Conservation (phyloP, 2,888 invertebrate genomes). For the Phaedon cochleariae region DNA sequence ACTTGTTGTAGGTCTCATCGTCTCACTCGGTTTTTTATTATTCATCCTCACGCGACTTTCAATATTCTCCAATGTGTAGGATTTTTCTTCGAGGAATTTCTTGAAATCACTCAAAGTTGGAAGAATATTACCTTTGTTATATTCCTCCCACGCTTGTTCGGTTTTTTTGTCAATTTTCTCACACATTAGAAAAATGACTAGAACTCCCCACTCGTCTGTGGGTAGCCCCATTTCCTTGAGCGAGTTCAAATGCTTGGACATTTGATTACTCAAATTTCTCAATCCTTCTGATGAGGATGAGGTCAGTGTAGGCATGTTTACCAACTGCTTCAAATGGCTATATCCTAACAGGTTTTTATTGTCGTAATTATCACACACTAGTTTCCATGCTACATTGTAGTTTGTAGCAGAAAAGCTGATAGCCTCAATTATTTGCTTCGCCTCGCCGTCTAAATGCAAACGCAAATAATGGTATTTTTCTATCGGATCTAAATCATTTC, state of each 20-base stretch:
- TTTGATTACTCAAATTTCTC: constrained; percentile 2
- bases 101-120: background rate
- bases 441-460: too few relatives aligned
- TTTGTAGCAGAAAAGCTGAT: too few relatives aligned
- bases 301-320: background rate
- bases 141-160: constrained; percentile 18
- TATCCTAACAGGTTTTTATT: background rate
- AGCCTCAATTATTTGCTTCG: too few relatives aligned
- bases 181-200: constrained; percentile 15
- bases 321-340: background rate
- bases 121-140: background rate
- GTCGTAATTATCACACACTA: background rate
- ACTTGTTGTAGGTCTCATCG: background rate
- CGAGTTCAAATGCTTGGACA: constrained; percentile 15
- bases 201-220: background rate
- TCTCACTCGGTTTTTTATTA: background rate
- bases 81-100: background rate
- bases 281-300: background rate
- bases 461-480: too few relatives aligned
- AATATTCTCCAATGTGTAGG: background rate
- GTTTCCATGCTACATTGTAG: background rate
- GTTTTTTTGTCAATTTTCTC: constrained; percentile 6
- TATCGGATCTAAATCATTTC: background rate
- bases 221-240: constrained; percentile 8
- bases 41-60: background rate